Conservation (phyloP, 2,888 invertebrate genomes). For the Drosophila putrida region DNA sequence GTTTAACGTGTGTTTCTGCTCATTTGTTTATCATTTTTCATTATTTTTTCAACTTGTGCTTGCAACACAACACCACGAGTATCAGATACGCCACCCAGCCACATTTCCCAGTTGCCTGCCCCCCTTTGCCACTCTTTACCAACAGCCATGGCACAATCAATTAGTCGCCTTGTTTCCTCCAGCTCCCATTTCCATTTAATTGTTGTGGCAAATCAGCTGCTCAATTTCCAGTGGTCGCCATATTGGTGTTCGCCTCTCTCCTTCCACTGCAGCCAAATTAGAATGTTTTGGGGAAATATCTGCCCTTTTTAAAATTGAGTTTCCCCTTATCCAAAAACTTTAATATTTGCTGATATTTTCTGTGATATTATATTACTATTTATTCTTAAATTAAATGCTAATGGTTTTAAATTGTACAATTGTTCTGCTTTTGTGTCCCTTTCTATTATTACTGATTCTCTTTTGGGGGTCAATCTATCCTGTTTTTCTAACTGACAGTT, state of each 20-base stretch:
- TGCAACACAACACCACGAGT: slow-evolving; percentile 52
- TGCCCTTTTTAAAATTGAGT: too few species aligned
- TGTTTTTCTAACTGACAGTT: too few species aligned
- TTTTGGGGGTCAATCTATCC: too few species aligned
- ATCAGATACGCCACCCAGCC: slow-evolving; percentile 35
- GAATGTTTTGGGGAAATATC: too few species aligned
- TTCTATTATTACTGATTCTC: too few species aligned
- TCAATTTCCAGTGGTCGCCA: slow-evolving; percentile 60
- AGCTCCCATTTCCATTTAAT: slow-evolving; percentile 74
- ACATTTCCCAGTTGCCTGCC: not conserved
- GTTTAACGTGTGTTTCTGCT: slow-evolving; percentile 68
- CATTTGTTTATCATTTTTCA: slow-evolving; percentile 72
- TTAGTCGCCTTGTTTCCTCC: slow-evolving; percentile 47
- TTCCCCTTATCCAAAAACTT: too few species aligned
- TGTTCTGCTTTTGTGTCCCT: too few species aligned
- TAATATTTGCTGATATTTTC: too few species aligned
- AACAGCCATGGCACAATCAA: slow-evolving; percentile 39
- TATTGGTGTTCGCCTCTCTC: slow-evolving; percentile 34
- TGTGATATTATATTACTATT: too few species aligned
- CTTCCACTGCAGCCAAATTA: slow-evolving; percentile 10
- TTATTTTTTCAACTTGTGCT: slow-evolving; percentile 33
- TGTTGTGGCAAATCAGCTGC: slow-evolving; percentile 65
- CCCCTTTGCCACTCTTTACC: slow-evolving; percentile 3
- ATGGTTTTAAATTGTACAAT: too few species aligned
- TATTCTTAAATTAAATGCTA: too few species aligned